Conservation (phyloP, 2,113 vertebrate genomes). For the Sula dactylatra region DNA sequence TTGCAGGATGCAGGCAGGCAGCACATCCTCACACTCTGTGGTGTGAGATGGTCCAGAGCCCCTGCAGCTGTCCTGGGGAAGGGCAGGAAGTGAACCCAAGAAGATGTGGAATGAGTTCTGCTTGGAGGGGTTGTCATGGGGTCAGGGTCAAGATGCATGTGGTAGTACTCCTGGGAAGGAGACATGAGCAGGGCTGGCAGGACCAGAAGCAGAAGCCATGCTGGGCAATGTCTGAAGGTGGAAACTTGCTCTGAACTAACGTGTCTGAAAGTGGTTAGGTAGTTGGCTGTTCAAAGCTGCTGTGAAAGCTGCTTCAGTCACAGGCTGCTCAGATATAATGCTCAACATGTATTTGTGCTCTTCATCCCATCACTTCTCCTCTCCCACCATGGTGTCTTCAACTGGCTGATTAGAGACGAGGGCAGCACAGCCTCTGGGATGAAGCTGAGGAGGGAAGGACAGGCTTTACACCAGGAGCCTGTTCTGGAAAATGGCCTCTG, state of each 20-base stretch:
- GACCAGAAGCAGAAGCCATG: background rate
- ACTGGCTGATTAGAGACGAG: background rate
- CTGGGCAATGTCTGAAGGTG: background rate
- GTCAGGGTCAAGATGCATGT: background rate
- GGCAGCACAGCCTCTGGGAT: background rate
- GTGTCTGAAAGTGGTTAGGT: background rate
- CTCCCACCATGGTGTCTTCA: background rate
- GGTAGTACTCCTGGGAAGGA: background rate
- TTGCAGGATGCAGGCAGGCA: background rate
- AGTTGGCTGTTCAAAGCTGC: background rate
- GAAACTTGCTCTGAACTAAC: background rate
- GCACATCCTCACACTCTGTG: fast-evolving
- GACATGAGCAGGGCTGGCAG: background rate
- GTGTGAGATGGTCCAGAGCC: background rate
- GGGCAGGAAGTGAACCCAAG: background rate
- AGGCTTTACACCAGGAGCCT: background rate
- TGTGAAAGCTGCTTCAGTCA: background rate
- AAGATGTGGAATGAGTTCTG: background rate
- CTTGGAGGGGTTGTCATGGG: background rate
- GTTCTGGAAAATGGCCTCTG: background rate
- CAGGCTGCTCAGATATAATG: fast-evolving
- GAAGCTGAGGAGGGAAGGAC: background rate
- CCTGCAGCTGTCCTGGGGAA: background rate
- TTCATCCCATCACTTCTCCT: background rate
- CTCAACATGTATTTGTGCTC: background rate